phyloP scores from a whole-genome alignment of 2,113 vertebrate species.

The Axis porcinus region DNA sequence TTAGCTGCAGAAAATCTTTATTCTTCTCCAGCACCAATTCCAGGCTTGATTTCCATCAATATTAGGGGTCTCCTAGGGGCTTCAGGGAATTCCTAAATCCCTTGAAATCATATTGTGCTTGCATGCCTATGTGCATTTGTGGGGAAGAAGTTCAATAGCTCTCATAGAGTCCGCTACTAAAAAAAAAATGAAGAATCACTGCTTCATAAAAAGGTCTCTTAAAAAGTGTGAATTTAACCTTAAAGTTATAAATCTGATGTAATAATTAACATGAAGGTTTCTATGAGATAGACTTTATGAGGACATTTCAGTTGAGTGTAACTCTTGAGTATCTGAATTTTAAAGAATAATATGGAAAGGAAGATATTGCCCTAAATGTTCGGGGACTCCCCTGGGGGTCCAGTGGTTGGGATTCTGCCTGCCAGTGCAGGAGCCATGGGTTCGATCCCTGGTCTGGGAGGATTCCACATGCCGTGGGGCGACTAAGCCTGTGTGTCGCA shows the following conservation, averaged over 20 bases:
- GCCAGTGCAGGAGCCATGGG: not conserved
- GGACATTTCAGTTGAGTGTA: not conserved
- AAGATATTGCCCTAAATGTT: not conserved
- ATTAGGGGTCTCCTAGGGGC: not conserved
- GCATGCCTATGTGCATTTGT: not conserved
- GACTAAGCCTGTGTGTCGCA: not conserved
- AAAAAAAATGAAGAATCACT: not conserved
- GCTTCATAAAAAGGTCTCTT: not conserved
- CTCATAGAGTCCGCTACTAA: not conserved
- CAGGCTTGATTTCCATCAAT: not conserved
- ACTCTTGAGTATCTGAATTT: not conserved
- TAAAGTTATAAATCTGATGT: not conserved
- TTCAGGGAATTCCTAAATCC: not conserved
- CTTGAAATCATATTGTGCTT: not conserved
- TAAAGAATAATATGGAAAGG: not conserved
- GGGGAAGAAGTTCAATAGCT: not conserved
- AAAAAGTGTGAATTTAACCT: not conserved
- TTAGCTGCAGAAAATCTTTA: not conserved
- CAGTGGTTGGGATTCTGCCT: not conserved
- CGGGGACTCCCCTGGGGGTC: not conserved
- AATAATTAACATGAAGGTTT: not conserved
- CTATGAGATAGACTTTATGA: not conserved
- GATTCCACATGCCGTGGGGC: not conserved
- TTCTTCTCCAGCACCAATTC: not conserved
- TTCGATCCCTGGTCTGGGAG: not conserved